phyloP scores from a whole-genome alignment of 2,113 vertebrate genomes.

The Gobiocypris rarus region DNA sequence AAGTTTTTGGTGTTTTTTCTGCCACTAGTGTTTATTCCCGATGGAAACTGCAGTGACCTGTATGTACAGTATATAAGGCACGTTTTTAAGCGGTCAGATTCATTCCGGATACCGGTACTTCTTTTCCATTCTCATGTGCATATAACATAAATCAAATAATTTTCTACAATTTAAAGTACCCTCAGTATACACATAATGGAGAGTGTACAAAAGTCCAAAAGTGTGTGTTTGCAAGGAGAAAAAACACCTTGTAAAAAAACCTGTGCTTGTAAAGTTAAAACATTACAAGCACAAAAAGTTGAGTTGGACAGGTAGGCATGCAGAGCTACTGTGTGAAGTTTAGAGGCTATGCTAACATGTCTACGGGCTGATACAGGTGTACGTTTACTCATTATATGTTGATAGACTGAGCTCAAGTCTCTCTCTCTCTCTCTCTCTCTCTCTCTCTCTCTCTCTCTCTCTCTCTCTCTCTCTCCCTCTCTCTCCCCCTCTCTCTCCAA shows the following conservation, averaged over 20 bases:
- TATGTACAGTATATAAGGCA: no score
- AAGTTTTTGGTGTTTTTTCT: background rate
- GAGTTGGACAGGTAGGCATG: no score
- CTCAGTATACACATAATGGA: background rate
- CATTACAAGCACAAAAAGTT: no score
- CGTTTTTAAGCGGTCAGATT: background rate
- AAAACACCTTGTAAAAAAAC: no score
- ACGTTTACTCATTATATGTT: no score
- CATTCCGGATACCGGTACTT: background rate
- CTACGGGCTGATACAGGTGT: background rate
- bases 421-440: no score
- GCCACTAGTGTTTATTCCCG: background rate
- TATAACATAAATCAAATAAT: background rate
- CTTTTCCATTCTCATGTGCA: background rate
- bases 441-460: background rate
- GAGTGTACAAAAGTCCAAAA: background rate
- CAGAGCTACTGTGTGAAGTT: no score
- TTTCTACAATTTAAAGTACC: background rate
- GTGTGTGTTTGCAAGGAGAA: background rate
- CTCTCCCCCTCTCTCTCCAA: no score
- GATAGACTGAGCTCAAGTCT: no score
- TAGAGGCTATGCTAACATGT: background rate
- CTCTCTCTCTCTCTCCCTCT: conserved; percentile 1
- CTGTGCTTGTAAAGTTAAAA: no score
- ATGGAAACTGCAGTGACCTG: background rate